These are phyloP conservation scores for Drosophila helvetica DNA, from an alignment of 2,888 invertebrate genomes.

Conservation along the genomic window DNA sequence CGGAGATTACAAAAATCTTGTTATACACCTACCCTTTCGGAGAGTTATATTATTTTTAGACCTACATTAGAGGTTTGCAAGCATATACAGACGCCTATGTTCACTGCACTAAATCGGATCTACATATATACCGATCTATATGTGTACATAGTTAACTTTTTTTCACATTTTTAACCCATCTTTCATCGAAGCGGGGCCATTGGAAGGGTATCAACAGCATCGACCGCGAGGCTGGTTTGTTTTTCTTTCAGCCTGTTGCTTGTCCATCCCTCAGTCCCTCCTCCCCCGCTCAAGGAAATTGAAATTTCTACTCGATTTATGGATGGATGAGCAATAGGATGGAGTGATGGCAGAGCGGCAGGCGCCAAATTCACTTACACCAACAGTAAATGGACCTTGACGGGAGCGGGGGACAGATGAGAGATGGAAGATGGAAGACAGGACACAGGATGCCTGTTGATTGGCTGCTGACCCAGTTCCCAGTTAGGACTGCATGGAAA, in stretches of 20 bases:
- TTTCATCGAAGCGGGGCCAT: background rate
- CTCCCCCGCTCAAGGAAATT: slow-evolving; percentile 55
- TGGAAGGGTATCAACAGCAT: background rate
- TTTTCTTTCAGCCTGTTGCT: slow-evolving; percentile 34
- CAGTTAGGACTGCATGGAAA: background rate
- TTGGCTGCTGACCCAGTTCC: slow-evolving; percentile 57
- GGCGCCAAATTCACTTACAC: slow-evolving; percentile 47
- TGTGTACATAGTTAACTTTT: too few relatives aligned
- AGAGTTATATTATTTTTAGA: background rate
- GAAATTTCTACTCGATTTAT: slow-evolving; percentile 50
- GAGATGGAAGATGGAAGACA: slow-evolving; percentile 10
- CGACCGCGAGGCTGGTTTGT: slow-evolving; percentile 31
- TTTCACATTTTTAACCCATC: background rate
- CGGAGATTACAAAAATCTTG: slow-evolving; percentile 44
- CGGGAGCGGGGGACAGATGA: background rate
- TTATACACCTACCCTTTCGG: background rate
- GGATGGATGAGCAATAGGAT: slow-evolving; percentile 6
- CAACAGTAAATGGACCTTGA: background rate
- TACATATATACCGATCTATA: background rate
- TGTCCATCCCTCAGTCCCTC: slow-evolving; percentile 11
- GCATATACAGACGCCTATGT: background rate
- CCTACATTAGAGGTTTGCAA: background rate
- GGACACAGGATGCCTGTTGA: slow-evolving; percentile 42
- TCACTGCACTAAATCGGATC: too few relatives aligned
- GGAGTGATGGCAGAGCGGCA: slow-evolving; percentile 4